These are phyloP conservation scores for Coenobita brevimanus DNA, from an alignment of 1,140 invertebrate species.

Conservation along the genomic window DNA sequence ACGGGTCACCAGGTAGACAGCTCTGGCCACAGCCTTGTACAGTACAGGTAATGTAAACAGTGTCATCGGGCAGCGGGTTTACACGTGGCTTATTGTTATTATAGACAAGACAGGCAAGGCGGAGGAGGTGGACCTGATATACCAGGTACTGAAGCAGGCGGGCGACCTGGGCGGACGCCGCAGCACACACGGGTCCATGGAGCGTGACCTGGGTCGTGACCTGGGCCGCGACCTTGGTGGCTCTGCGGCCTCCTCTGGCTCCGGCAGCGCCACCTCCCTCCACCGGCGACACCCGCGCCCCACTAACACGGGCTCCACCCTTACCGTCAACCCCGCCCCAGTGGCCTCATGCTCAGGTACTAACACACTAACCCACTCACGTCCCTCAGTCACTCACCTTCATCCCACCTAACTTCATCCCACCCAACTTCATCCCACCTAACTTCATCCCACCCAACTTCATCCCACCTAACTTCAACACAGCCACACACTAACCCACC, in stretches of 20 bases:
- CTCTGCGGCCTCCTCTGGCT: constrained; percentile 70
- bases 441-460: not conserved
- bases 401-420: too few species aligned
- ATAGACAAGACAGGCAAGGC: constrained; percentile 64
- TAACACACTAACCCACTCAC: constrained; percentile 56
- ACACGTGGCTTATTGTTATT: constrained; percentile 31
- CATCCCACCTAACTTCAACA: not conserved
- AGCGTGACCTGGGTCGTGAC: constrained; percentile 61
- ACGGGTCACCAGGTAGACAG: too few species aligned
- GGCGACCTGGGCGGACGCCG: constrained; percentile 81
- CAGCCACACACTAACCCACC: too few species aligned
- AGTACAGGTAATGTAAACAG: too few species aligned
- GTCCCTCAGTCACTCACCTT: not conserved
- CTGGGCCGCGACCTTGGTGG: constrained; percentile 58
- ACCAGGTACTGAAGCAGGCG: constrained; percentile 94
- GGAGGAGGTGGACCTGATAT: constrained; percentile 88
- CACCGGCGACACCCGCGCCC: constrained; percentile 69
- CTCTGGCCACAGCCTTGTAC: not conserved
- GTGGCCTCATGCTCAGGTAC: constrained; percentile 74
- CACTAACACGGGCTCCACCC: constrained; percentile 68
- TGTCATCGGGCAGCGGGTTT: too few species aligned
- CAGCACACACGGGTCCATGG: constrained; percentile 71
- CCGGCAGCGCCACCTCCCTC: constrained; percentile 69
- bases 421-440: too few species aligned
- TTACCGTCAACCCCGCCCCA: constrained; percentile 71